A percentile compares a stretch with the other conserved stretches of the same genome.
phyloP scores from a whole-genome alignment of 2,797 vertebrate genomes.

The Ispidina lecontei region DNA sequence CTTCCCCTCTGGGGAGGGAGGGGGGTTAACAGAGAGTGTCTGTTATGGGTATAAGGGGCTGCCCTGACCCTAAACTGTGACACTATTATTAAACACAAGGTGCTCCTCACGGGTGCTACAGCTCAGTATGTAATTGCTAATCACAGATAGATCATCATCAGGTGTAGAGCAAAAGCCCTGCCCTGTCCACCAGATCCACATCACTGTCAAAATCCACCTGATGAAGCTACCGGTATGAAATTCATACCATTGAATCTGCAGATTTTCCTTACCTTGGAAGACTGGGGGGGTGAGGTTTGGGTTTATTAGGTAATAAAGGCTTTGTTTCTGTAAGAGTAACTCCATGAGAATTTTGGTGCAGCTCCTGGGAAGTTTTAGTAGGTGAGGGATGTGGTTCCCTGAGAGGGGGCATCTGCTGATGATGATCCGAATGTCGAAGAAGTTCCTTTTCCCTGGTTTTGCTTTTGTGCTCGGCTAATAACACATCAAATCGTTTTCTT shows the following conservation, averaged over 20 bases:
- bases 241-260: background rate
- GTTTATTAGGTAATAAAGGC: conserved; percentile 90
- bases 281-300: conserved; percentile 94
- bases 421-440: conserved; percentile 88
- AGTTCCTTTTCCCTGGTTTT: conserved; percentile 95
- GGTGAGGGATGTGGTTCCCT: conserved; percentile 94
- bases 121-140: background rate
- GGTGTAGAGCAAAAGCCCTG: background rate
- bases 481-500: conserved; percentile 95
- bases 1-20: too few relatives aligned
- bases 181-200: background rate
- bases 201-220: background rate
- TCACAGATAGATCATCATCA: background rate
- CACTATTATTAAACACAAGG: background rate
- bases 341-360: conserved; percentile 89
- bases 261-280: conserved; percentile 90
- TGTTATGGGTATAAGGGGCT: too few relatives aligned
- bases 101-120: background rate
- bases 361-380: conserved; percentile 86
- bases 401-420: conserved; percentile 94
- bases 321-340: conserved; percentile 88
- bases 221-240: background rate
- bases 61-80: too few relatives aligned
- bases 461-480: conserved; percentile 98
- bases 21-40: too few relatives aligned